Base-by-base conservation (phyloP, 2,113 vertebrate genomes). In the Stictonetta naevosa region DNA sequence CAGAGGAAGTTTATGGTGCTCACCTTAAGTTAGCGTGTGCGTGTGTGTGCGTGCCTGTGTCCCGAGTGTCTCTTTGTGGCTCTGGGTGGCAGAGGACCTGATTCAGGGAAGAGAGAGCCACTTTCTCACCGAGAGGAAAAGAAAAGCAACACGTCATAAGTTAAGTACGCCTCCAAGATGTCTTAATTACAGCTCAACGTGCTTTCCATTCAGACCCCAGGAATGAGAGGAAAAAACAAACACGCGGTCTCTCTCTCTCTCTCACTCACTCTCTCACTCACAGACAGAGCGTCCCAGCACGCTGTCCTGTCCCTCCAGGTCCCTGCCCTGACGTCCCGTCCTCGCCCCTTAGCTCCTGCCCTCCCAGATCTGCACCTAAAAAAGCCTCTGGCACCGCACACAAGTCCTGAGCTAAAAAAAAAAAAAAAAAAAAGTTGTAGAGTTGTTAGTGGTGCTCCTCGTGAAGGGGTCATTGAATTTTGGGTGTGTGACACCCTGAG, bases 111-210 rank as follows among this genome's bases (percentile, higher is more conserved):
- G 96, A 72, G 97, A 96, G 95, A 98, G 92, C 88, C 92, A 97
- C 97, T 98, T 98, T 97, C 97, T 97, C 97, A 97, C 96, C 83
- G 88, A 93, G 88, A 97, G 97, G 92, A 98, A 96, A 97, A 97
- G 97, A 96, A 98, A 98, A 98, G 97, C 96, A 96, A 96, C 97
- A 98, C 98, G 98, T 98, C 98, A 98, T 96, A 94, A 96, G 96
- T 93, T 96, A 97, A 97, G 97, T 97, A 97, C 97, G 97, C 97
- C 97, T 97, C 96, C 97, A 96, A 97, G 91, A 97, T 97, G 94
- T 96, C 96, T 97, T 98, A 98, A 98, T 98, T 97, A 97, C 97
- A 97, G 97, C 97, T 88, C 97, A 95, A 97, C 92, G 89, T 93
- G 97, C 96, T 95, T 92, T 84, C 82, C 96, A 87, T 96, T 95